phyloP scores from a whole-genome alignment of 2,888 invertebrate genomes.

The Stenolophus ochropezus region DNA sequence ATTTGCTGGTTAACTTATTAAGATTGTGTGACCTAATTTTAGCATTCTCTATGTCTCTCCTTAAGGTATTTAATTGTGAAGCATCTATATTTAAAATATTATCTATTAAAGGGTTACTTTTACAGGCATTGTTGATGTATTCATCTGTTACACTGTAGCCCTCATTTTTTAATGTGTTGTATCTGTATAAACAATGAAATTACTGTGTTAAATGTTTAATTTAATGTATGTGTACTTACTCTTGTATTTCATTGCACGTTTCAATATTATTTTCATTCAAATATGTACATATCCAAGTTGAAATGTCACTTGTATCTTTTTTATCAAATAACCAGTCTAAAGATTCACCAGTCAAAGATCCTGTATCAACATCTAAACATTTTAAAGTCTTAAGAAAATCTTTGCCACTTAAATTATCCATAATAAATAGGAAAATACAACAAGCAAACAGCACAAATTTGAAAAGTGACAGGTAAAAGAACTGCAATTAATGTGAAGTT shows the following conservation, averaged over 20 bases:
- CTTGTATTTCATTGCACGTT: slow-evolving; percentile 44
- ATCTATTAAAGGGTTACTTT: neutral
- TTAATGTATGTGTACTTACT: slow-evolving; percentile 28
- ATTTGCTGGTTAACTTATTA: slow-evolving; percentile 37
- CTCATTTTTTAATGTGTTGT: slow-evolving; percentile 29
- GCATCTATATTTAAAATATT: slow-evolving; percentile 21
- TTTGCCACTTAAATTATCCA: slow-evolving; percentile 47
- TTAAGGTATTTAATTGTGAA: slow-evolving; percentile 27
- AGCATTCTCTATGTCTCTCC: slow-evolving; percentile 38
- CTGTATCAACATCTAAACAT: slow-evolving; percentile 49
- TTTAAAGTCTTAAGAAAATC: slow-evolving; percentile 41
- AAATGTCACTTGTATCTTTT: slow-evolving; percentile 30
- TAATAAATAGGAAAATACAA: slow-evolving; percentile 1
- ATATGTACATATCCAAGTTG: slow-evolving; percentile 53
- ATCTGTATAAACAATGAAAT: slow-evolving; percentile 2
- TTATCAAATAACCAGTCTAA: slow-evolving; percentile 56
- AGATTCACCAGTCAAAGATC: slow-evolving; percentile 41
- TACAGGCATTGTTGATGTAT: neutral
- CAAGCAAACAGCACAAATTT: neutral
- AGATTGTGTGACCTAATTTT: slow-evolving; percentile 2
- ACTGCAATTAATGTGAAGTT: slow-evolving; percentile 24
- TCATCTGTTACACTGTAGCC: neutral
- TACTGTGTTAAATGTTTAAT: neutral
- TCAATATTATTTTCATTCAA: slow-evolving; percentile 47
- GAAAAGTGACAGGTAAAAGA: slow-evolving; percentile 27